These are phyloP conservation scores for Leucoraja erinaceus DNA, from an alignment of 2,113 vertebrate species.

Conservation along the genomic window DNA sequence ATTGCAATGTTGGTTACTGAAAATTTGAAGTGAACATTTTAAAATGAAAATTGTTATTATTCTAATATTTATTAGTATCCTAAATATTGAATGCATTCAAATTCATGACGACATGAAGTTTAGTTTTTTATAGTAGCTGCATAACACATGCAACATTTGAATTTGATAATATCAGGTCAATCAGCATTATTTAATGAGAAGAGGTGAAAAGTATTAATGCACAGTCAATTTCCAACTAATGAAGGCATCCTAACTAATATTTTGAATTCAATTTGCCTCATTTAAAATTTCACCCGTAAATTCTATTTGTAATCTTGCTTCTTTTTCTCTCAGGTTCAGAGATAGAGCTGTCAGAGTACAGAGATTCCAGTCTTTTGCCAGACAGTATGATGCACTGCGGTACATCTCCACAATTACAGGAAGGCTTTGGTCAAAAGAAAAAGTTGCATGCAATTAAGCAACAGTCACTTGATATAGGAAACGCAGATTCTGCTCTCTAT, in stretches of 20 bases:
- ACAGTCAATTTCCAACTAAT: not conserved
- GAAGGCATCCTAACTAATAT: not conserved
- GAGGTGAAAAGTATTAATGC: not conserved
- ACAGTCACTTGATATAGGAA: constrained; percentile 96
- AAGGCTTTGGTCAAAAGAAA: constrained; percentile 90
- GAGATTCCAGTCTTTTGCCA: constrained; percentile 82
- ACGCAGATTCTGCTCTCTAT: constrained; percentile 91
- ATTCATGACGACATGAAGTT: not conserved
- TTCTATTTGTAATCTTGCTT: not conserved
- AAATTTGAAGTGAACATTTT: no score
- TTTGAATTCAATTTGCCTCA: not conserved
- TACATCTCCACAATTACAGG: constrained; percentile 55
- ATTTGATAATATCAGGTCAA: not conserved
- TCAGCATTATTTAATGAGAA: not conserved
- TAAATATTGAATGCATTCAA: not conserved
- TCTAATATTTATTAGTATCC: not conserved
- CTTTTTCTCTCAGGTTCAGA: constrained; percentile 70
- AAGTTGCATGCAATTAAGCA: constrained; percentile 93
- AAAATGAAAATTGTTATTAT: no score
- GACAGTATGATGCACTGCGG: constrained; percentile 86
- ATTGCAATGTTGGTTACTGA: no score
- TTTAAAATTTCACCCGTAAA: not conserved
- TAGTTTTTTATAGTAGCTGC: not conserved
- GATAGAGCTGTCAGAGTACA: constrained; percentile 94
- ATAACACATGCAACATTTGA: not conserved